phyloP scores from a whole-genome alignment of 2,797 vertebrate genomes.

The Danio aesculapii region DNA sequence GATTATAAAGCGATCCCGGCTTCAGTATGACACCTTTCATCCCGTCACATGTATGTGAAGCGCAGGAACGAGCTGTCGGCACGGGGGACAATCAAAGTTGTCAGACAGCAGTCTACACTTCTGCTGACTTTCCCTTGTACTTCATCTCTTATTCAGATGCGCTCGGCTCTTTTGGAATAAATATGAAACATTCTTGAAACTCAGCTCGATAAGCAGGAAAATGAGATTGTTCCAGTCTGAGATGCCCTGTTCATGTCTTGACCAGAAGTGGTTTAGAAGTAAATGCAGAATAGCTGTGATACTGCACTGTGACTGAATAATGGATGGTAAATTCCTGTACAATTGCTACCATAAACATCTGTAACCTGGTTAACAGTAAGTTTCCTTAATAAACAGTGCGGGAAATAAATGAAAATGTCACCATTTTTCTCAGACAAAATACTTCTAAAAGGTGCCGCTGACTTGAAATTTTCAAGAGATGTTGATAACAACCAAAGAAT shows the following conservation, averaged over 20 bases:
- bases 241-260: conserved; percentile 57
- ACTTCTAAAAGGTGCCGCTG: too few species aligned
- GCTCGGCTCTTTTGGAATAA: conserved; percentile 69
- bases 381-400: too few species aligned
- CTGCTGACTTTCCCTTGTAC: conserved; percentile 62
- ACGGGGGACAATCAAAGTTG: conserved; percentile 79
- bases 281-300: too few species aligned
- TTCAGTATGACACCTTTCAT: conserved; percentile 85
- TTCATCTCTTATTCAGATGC: conserved; percentile 39
- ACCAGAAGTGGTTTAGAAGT: too few species aligned
- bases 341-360: too few species aligned
- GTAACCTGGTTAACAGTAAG: too few species aligned
- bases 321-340: too few species aligned
- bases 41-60: conserved; percentile 76
- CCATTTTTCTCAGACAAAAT: too few species aligned
- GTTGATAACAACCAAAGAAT: too few species aligned
- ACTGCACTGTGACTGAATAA: too few species aligned
- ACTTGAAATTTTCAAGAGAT: too few species aligned
- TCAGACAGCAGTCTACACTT: conserved; percentile 72
- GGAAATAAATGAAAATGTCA: too few species aligned
- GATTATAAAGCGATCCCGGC: conserved; percentile 85
- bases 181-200: conserved; percentile 79
- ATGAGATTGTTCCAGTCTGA: conserved; percentile 83
- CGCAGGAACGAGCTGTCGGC: conserved; percentile 78
- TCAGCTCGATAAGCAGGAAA: conserved; percentile 83